Evolutionary conservation across 2,888 invertebrate genomes (phyloP), one percentile per base, ranked within the genome.

Genomic region (Caenorhabditis japonica): DNA sequence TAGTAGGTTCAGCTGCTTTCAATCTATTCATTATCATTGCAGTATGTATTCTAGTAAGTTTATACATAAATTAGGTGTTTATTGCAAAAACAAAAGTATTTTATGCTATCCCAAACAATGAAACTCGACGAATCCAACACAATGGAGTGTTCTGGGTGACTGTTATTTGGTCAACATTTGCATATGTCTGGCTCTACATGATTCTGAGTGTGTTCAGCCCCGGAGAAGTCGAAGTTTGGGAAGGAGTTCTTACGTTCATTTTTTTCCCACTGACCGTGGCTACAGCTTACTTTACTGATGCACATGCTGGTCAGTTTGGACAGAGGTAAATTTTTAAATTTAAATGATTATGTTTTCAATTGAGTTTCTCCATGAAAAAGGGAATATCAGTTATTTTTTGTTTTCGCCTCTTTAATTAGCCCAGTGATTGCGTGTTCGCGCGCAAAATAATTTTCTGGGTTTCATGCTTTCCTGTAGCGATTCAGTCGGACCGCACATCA

Each of bases 1-100:
- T 99, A 84, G 97, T 99, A 47, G 99, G 99, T 34, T 95, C 95
- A 7, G 99, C 99, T 15, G 97, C 99, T 39, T 99, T 97, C 89
- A 99, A 99, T 88, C 90, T 99, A 62, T 96, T 99, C 89, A 93
- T 99, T 78, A 99, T 99, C 87, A 97, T 97, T 79, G 94, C 95
- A 39, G 91, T 99, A 75, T 99, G 99, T 90, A 91, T 99, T 25
- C 47, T 73, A 60, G 83, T 83, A 59, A 73, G 79, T 58, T n/a
- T 10, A 30, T n/a, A 30, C 19, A 2, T 21, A 3, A 33, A 30
- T 4, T 15, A 7, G 5, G 23, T 7, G 12, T 12, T 56, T 38
- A 5, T 7, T 30, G 7, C 30, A 30, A 10, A 33, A 41, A 30
- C 13, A 43, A 41, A 21, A 17, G 34, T n/a, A 4, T 75, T 97